Conservation (phyloP, 2,888 invertebrate species). For the Sylvicola cinctus region DNA sequence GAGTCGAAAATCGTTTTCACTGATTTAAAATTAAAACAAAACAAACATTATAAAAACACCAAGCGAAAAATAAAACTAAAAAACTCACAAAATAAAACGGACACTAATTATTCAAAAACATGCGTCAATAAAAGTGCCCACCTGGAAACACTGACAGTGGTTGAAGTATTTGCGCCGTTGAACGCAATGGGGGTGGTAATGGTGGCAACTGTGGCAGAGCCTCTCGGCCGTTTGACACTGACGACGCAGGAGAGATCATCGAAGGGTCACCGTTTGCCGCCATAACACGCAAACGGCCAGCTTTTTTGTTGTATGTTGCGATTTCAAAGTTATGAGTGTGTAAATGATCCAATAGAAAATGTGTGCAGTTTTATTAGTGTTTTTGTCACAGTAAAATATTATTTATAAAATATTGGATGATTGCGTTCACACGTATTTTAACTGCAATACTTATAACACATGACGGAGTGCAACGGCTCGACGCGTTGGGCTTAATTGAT, state of each 20-base stretch:
- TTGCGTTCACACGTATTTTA: too few relatives aligned
- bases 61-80: constrained; percentile 1
- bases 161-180: constrained; percentile 26
- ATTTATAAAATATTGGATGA: too few relatives aligned
- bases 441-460: too few relatives aligned
- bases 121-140: too few relatives aligned
- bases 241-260: constrained; percentile 28
- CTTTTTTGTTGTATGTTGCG: constrained; percentile 14
- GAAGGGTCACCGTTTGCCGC: constrained; percentile 26
- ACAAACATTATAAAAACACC: background rate
- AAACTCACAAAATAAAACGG: background rate
- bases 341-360: too few relatives aligned
- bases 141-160: constrained; percentile 28
- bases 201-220: constrained; percentile 27
- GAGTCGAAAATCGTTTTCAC: too few relatives aligned
- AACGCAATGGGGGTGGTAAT: constrained; percentile 28
- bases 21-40: too few relatives aligned
- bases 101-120: background rate
- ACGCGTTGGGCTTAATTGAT: too few relatives aligned
- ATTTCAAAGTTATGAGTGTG: too few relatives aligned
- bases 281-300: constrained; percentile 27
- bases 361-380: too few relatives aligned
- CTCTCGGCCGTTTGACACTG: constrained; percentile 28
- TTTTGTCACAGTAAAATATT: too few relatives aligned
- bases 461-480: too few relatives aligned